Conservation (phyloP, 2,113 vertebrate genomes). For the Rattus rattus region DNA sequence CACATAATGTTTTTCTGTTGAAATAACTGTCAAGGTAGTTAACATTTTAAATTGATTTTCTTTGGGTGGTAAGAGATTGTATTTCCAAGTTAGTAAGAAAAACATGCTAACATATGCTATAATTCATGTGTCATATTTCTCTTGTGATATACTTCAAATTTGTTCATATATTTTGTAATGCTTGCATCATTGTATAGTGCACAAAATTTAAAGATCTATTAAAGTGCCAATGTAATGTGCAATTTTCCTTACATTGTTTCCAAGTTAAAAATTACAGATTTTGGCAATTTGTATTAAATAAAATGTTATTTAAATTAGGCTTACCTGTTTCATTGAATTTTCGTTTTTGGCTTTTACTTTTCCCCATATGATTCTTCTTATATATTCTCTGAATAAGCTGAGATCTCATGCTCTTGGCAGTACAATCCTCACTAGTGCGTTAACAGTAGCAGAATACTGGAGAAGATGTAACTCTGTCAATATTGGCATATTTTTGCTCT, state of each 20-base stretch:
- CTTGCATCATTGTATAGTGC: background rate
- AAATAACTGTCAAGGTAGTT: background rate
- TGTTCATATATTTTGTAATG: background rate
- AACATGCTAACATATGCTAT: background rate
- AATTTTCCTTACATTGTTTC: background rate
- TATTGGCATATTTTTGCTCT: background rate
- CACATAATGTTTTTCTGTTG: background rate
- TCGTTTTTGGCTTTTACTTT: background rate
- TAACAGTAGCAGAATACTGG: background rate
- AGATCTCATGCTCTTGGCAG: background rate
- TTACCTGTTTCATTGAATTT: background rate
- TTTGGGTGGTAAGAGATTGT: background rate
- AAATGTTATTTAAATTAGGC: background rate
- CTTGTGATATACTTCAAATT: background rate
- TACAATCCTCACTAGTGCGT: background rate
- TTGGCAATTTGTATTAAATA: background rate
- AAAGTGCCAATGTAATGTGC: background rate
- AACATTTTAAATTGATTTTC: background rate
- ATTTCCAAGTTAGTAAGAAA: background rate
- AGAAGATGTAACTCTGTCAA: background rate
- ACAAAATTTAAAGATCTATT: background rate
- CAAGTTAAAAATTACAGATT: background rate
- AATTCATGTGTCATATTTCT: background rate
- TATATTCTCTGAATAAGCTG: background rate
- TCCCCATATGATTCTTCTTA: background rate